phyloP scores from a whole-genome alignment of 2,113 vertebrate genomes.

The Ivindomyrus marchei region DNA sequence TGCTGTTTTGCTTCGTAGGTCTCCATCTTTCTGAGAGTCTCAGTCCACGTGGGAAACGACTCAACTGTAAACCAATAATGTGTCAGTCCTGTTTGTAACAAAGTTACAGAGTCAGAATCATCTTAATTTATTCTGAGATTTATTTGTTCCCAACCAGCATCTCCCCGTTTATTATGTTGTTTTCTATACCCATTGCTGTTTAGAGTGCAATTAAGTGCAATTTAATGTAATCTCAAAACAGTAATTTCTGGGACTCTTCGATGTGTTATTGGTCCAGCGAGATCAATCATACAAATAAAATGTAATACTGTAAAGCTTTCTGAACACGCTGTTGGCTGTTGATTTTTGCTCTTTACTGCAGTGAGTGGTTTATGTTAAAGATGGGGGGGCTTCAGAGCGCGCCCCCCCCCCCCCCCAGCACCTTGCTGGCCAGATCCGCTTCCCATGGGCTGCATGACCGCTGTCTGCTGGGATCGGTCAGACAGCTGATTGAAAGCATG shows the following conservation, averaged over 20 bases:
- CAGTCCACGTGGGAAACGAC: conserved; percentile 22
- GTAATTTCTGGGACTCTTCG: conserved; percentile 42
- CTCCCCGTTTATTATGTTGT: conserved; percentile 25
- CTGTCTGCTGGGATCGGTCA: neutral
- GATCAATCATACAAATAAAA: conserved; percentile 47
- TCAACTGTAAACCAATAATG: conserved; percentile 26
- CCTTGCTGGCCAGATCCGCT: neutral
- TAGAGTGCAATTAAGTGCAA: conserved; percentile 38
- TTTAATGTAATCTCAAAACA: conserved; percentile 41
- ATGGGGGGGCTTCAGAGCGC: neutral
- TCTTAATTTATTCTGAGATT: conserved; percentile 30
- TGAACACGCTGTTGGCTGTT: conserved; percentile 16
- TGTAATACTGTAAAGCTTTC: conserved; percentile 37
- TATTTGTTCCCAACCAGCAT: conserved; percentile 27
- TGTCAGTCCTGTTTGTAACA: conserved; percentile 38
- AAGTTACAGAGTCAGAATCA: conserved; percentile 31
- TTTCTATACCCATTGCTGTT: conserved; percentile 35
- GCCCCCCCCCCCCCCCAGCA: too few species aligned
- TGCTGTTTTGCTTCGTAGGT: neutral
- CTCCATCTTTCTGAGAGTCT: neutral
- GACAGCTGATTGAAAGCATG: neutral
- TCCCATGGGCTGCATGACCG: neutral
- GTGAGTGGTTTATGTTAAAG: neutral
- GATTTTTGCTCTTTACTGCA: conserved; percentile 7
- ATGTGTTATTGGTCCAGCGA: conserved; percentile 45